phyloP scores from a whole-genome alignment of 2,113 vertebrate species.

The Lagopus leucura region DNA sequence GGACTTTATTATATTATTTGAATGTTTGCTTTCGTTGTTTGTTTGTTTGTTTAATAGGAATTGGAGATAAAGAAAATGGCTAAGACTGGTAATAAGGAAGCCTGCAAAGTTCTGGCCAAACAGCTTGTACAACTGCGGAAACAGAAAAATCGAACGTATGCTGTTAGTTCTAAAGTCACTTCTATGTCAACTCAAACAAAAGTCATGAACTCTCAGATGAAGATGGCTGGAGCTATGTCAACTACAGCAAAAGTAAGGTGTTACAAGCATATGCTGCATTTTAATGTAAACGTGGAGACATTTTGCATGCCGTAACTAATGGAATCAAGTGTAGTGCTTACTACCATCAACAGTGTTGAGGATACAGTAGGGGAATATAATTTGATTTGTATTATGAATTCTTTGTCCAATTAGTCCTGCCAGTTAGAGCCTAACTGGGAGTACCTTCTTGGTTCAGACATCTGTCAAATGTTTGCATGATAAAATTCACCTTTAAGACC shows the following conservation, averaged over 20 bases:
- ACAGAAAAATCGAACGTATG: slow-evolving; percentile 94
- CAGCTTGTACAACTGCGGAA: slow-evolving; percentile 94
- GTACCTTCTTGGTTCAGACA: background rate
- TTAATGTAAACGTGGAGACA: background rate
- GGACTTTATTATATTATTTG: background rate
- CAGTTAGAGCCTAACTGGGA: background rate
- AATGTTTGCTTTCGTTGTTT: background rate
- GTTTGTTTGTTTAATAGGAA: slow-evolving; percentile 78
- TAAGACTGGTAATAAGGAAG: slow-evolving; percentile 94
- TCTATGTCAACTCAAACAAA: slow-evolving; percentile 97
- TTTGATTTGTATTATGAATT: background rate
- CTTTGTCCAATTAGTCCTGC: background rate
- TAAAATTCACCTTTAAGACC: background rate
- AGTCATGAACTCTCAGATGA: slow-evolving; percentile 99
- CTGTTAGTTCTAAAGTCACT: slow-evolving; percentile 97
- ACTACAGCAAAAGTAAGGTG: slow-evolving; percentile 91
- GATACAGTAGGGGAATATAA: background rate
- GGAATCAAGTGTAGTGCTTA: background rate
- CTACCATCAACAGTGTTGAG: background rate
- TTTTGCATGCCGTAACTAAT: background rate
- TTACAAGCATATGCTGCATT: background rate
- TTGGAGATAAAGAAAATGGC: slow-evolving; percentile 99
- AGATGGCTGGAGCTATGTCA: slow-evolving; percentile 98
- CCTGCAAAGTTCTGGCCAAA: slow-evolving; percentile 96
- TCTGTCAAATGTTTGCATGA: background rate